Percentiles rank a stretch among this genome's conserved stretches.
Evolutionary conservation across 1,140 invertebrate species (phyloP).

Genomic region (Maniola jurtina): DNA sequence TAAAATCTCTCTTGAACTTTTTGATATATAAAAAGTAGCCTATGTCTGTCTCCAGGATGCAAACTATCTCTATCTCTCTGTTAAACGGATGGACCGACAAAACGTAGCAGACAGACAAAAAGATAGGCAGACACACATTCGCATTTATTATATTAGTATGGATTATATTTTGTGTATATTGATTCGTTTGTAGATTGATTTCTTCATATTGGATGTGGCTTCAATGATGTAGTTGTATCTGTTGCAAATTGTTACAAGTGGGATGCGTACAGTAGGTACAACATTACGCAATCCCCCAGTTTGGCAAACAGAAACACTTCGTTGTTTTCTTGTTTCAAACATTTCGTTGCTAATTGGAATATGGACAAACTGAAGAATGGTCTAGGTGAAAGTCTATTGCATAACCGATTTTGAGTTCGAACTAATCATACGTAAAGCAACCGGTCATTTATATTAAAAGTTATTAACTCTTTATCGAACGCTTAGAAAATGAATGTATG

Average conservation of each 20-base stretch:
- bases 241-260: neutral
- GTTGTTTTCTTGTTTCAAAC: slow-evolving; percentile 39
- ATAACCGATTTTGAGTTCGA: slow-evolving; percentile 34
- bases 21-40: too few relatives aligned
- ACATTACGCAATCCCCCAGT: slow-evolving; percentile 21
- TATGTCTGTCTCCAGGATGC: too few relatives aligned
- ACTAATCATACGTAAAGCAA: slow-evolving; percentile 37
- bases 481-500: slow-evolving; percentile 21
- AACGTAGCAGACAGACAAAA: too few relatives aligned
- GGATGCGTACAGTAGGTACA: neutral
- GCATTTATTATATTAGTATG: too few relatives aligned
- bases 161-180: too few relatives aligned
- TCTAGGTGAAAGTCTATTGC: slow-evolving; percentile 54
- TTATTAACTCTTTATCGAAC: slow-evolving; percentile 22
- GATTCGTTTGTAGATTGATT: neutral
- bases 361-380: slow-evolving; percentile 44
- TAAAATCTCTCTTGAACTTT: too few relatives aligned
- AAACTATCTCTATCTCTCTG: too few relatives aligned
- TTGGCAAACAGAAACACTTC: slow-evolving; percentile 32
- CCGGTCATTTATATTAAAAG: slow-evolving; percentile 21
- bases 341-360: slow-evolving; percentile 63
- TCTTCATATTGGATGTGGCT: neutral
- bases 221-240: neutral
- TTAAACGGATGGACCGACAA: too few relatives aligned
- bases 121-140: too few relatives aligned